Conservation (phyloP, 2,888 invertebrate genomes). For the Cheilosia scutellata region DNA sequence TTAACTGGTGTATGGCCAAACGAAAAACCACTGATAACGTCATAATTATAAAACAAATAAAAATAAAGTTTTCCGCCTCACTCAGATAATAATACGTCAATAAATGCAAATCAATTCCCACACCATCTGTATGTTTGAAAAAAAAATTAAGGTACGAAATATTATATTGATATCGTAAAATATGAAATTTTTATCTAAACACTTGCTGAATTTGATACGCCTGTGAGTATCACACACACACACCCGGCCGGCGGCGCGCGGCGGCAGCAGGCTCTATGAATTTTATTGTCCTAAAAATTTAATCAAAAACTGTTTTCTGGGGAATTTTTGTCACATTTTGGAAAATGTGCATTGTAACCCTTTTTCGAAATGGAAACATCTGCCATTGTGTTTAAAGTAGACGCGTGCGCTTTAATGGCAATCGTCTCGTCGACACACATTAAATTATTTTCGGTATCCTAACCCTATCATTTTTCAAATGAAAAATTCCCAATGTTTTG, state of each 20-base stretch:
- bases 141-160: not conserved
- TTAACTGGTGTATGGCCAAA: not conserved
- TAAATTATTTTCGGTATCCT: slow-evolving; percentile 33
- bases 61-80: slow-evolving; percentile 29
- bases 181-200: slow-evolving; percentile 44
- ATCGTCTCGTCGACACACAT: slow-evolving; percentile 39
- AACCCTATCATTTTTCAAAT: slow-evolving; percentile 76
- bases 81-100: slow-evolving; percentile 55
- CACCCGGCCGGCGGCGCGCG: not conserved
- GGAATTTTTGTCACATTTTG: slow-evolving; percentile 49
- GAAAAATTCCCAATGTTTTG: slow-evolving; percentile 78
- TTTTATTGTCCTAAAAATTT: slow-evolving; percentile 24
- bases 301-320: slow-evolving; percentile 26
- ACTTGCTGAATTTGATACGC: slow-evolving; percentile 44
- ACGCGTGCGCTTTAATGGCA: slow-evolving; percentile 50
- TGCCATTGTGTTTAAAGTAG: slow-evolving; percentile 63
- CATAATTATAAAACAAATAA: slow-evolving; percentile 33
- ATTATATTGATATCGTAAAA: slow-evolving; percentile 29
- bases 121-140: slow-evolving; percentile 23
- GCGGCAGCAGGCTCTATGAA: not conserved
- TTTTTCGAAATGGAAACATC: slow-evolving; percentile 62
- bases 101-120: slow-evolving; percentile 50
- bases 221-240: slow-evolving; percentile 21
- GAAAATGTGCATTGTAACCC: slow-evolving; percentile 48
- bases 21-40: slow-evolving; percentile 37